phyloP scores from a whole-genome alignment of 2,888 invertebrate species.

The Drosophila mettleri region DNA sequence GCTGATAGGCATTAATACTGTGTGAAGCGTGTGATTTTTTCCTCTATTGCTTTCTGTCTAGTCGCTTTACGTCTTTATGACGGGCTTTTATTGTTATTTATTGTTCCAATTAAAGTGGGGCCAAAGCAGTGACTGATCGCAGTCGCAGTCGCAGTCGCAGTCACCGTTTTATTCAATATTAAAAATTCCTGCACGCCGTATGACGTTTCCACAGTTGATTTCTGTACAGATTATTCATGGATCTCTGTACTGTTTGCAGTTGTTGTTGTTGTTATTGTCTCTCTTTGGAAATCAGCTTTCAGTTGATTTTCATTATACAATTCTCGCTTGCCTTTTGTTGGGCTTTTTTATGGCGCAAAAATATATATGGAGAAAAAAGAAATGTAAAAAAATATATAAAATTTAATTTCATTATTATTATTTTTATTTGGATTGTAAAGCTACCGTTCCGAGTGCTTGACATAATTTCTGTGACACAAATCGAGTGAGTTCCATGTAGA shows the following conservation, averaged over 20 bases:
- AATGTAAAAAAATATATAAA: constrained; percentile 39
- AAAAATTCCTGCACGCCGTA: constrained; percentile 78
- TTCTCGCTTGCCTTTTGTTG: constrained; percentile 45
- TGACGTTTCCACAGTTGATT: constrained; percentile 65
- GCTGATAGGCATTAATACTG: constrained; percentile 23
- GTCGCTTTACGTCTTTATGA: constrained; percentile 67
- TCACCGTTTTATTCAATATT: constrained; percentile 60
- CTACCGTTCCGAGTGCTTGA: constrained; percentile 76
- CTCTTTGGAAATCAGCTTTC: constrained; percentile 77
- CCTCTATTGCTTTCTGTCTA: constrained; percentile 2
- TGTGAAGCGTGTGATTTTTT: constrained; percentile 47
- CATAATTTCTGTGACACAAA: constrained; percentile 69
- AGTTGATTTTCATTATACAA: constrained; percentile 70
- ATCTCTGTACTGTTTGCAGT: constrained; percentile 47
- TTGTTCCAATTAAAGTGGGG: constrained; percentile 69
- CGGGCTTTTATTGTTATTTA: constrained; percentile 61
- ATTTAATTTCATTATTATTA: constrained; percentile 61
- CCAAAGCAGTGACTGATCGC: constrained; percentile 57
- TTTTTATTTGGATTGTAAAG: constrained; percentile 52
- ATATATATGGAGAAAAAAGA: not conserved
- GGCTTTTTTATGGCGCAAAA: constrained; percentile 49
- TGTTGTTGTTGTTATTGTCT: constrained; percentile 52
- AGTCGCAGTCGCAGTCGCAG: constrained; percentile 24
- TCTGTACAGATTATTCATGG: constrained; percentile 73
- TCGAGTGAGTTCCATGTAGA: constrained; percentile 32